phyloP scores from a whole-genome alignment of 2,888 invertebrate genomes.

The Pardosa pseudoannulata region DNA sequence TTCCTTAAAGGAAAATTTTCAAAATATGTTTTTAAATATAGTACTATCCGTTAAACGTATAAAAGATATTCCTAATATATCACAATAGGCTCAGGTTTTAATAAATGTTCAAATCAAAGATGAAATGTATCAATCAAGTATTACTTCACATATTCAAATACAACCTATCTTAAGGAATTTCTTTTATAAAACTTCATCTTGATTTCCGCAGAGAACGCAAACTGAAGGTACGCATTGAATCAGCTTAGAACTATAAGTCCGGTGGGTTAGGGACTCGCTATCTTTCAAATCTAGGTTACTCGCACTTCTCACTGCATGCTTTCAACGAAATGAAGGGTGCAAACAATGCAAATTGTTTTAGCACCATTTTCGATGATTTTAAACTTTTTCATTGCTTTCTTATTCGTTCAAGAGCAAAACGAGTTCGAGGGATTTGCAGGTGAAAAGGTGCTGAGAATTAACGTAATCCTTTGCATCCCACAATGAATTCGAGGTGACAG shows the following conservation, averaged over 20 bases:
- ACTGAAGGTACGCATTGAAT: too few species aligned
- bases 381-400: background rate
- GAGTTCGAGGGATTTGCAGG: constrained; percentile 5
- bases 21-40: too few species aligned
- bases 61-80: too few species aligned
- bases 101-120: too few species aligned
- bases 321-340: constrained; percentile 32
- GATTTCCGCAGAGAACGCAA: too few species aligned
- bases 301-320: constrained; percentile 40
- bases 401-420: constrained; percentile 1
- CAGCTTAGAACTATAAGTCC: constrained; percentile 19
- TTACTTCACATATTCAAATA: too few species aligned
- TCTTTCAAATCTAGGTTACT: constrained; percentile 47
- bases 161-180: too few species aligned
- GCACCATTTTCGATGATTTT: constrained; percentile 45
- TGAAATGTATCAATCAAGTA: too few species aligned
- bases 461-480: constrained; percentile 5
- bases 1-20: too few species aligned
- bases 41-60: too few species aligned
- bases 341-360: constrained; percentile 65
- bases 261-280: background rate
- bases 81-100: too few species aligned
- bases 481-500: background rate
- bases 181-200: too few species aligned
- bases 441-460: background rate